phyloP scores from a whole-genome alignment of 2,888 invertebrate species.

The Nasonovia ribisnigri region DNA sequence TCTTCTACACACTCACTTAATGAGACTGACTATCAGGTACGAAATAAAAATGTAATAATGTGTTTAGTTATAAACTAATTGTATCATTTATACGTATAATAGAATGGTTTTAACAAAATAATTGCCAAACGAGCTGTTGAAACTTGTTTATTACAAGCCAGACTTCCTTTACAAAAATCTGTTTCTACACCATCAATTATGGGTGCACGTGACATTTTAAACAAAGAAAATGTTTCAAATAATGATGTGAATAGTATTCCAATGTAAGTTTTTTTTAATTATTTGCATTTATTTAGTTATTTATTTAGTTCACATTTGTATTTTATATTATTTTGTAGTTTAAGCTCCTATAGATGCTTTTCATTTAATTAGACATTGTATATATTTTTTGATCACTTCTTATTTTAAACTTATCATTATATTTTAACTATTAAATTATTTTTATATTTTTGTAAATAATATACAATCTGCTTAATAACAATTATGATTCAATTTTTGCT shows the following conservation, averaged over 20 bases:
- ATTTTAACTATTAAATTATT: not conserved
- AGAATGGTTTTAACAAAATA: conserved; percentile 83
- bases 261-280: conserved; percentile 46
- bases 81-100: conserved; percentile 68
- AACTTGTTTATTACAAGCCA: conserved; percentile 74
- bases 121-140: conserved; percentile 75
- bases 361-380: not conserved
- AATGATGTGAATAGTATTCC: conserved; percentile 59
- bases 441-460: not conserved
- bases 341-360: not conserved
- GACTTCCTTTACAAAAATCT: conserved; percentile 88
- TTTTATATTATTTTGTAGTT: conserved; percentile 38
- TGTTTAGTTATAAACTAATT: not conserved
- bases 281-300: not conserved
- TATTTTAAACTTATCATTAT: not conserved
- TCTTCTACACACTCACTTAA: conserved; percentile 85
- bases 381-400: not conserved
- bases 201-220: conserved; percentile 75
- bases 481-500: not conserved
- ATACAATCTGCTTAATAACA: not conserved
- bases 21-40: conserved; percentile 86
- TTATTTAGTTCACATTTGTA: conserved; percentile 57
- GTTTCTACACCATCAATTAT: conserved; percentile 92
- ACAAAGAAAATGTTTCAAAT: conserved; percentile 56
- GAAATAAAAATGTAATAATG: conserved; percentile 68